Evolutionary conservation across 2,888 invertebrate genomes (phyloP), one percentile per base, ranked within the genome.

Genomic region (Catotricha subobsoleta): DNA sequence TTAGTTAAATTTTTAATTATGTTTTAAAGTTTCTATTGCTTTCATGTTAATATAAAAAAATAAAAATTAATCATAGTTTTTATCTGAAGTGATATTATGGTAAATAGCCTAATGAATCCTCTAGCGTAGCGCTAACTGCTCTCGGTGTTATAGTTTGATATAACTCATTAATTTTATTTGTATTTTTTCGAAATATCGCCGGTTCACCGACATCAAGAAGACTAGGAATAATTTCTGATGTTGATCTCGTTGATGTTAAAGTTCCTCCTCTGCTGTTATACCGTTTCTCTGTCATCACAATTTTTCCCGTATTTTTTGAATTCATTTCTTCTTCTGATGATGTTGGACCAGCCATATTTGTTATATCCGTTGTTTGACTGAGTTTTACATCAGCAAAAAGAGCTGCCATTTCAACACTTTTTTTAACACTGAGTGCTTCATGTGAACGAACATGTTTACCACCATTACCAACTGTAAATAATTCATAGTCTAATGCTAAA

Each of bases 371-470:
- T 12, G 77, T 71, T 59, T 78, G 78, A 20, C 74, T 76, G 1
- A 78, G 65, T 28, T 76, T 73, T 34, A 78, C 74, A 53, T 82
- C 80, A 0, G 81, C 80, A 57, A 88, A 87, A 21, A 87, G 64
- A 0, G 86, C 87, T 0, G 86, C 87, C 52, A 87, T 86, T 59
- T 87, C 87, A 0, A 86, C 86, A 3, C 82, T 81, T 57, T 87
- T 87, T 60, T 87, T 87, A 21, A 86, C 82, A 41, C 83, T 82
- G 1, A 86, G 62, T 0, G 83, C 82, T 51, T 82, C 82, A 39
- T 70, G 68, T 0, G 71, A 68, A 29, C 62, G 56, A 56, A 71
- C 67, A 53, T 68, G 52, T 62, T 72, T 43, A 62, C 48, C 40
- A 41, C 43, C 15, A 59, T 67, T 63, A 59, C 64, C 63, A 15